Evolutionary conservation across 2,797 vertebrate species (phyloP).

Genomic region (Saxicola maurus): DNA sequence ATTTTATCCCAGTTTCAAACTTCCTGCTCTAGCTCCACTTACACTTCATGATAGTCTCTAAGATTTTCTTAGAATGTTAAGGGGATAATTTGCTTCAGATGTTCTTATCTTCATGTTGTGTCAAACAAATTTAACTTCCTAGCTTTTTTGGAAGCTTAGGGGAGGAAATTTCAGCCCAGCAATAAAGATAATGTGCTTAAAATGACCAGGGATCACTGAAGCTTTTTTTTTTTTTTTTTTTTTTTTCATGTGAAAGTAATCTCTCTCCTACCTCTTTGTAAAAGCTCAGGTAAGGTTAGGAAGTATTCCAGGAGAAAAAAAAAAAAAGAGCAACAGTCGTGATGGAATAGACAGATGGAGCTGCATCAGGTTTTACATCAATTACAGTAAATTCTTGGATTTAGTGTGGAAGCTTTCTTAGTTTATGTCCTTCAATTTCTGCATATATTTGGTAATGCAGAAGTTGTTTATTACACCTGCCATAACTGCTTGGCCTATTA

Average conservation of each 20-base stretch:
- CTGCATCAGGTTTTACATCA: not conserved
- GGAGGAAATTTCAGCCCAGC: not conserved
- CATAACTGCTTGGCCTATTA: conserved; percentile 1
- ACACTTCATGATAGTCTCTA: not conserved
- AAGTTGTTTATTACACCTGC: not conserved
- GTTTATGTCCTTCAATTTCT: conserved; percentile 1
- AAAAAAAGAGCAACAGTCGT: not conserved
- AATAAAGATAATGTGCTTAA: not conserved
- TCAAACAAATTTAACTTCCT: not conserved
- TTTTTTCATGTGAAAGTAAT: not conserved
- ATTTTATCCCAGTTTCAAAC: not conserved
- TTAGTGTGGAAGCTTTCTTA: not conserved
- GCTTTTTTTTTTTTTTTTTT: not conserved
- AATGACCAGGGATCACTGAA: not conserved
- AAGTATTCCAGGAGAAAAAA: not conserved
- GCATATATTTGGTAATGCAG: not conserved
- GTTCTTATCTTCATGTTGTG: not conserved
- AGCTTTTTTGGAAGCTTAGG: not conserved
- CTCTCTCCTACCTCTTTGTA: not conserved
- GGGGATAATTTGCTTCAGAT: not conserved
- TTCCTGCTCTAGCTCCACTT: not conserved
- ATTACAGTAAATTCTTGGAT: not conserved
- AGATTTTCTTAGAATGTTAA: not conserved
- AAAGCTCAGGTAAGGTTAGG: not conserved
- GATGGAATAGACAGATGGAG: not conserved